phyloP scores from a whole-genome alignment of 1,140 invertebrate genomes.

The Papilio helenus region DNA sequence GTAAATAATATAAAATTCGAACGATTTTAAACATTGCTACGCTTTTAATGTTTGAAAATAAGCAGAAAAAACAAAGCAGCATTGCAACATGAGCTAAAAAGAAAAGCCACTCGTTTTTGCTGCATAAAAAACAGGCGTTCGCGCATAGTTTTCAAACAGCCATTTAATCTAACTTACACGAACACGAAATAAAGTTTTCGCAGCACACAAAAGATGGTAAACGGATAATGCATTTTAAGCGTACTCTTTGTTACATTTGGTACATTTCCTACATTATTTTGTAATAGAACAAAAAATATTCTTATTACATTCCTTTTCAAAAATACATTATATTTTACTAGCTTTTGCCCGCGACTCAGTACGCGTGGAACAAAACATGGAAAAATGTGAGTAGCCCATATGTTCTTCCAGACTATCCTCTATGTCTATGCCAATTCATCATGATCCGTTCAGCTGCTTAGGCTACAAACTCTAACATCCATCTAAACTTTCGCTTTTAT shows the following conservation, averaged over 20 bases:
- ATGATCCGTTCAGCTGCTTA: no score
- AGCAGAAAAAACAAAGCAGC: not conserved
- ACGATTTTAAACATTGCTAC: not conserved
- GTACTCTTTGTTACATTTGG: not conserved
- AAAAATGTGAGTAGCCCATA: no score
- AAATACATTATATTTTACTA: no score
- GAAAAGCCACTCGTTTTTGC: not conserved
- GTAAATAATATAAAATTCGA: no score
- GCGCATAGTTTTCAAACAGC: conserved; percentile 6
- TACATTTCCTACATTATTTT: not conserved
- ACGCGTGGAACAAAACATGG: no score
- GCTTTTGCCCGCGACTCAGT: no score
- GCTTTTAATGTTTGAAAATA: not conserved
- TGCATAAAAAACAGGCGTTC: conserved; percentile 1
- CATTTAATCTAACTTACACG: conserved; percentile 7
- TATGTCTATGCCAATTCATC: no score
- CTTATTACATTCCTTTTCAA: no score
- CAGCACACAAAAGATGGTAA: not conserved
- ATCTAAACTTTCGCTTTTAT: no score
- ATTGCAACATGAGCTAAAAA: not conserved
- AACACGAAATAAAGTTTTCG: conserved; percentile 15
- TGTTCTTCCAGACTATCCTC: no score
- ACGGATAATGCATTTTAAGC: conserved; percentile 19
- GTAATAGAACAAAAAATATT: not conserved
- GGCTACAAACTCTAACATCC: no score